Base-by-base conservation (phyloP, 2,797 vertebrate species). In the Gymnoscopelus microlampas region DNA sequence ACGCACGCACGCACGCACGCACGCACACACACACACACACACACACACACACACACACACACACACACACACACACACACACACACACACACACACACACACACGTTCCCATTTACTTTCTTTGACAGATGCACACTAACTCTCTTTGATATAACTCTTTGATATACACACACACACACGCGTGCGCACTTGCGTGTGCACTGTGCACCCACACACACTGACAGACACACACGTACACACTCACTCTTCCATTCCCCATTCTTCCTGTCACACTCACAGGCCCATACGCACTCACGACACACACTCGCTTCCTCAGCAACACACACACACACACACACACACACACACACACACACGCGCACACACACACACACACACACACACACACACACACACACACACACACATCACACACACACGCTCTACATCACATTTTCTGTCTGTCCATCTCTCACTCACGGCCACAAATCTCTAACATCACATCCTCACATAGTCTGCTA, bases 381-480 rank as follows among this genome's bases (percentile, higher is more conserved):
- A 87, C 89, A 70, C 79, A 71, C 87, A 87, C n/a, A n/a, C 14
- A 35, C 56, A 5, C n/a, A 9, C 47, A 15, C 87, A 87, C 90
- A 83, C 86, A 79, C 83, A 87, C 85, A 80, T n/a, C 79, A 80
- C 78, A 87, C 89, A 70, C 79, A 71, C 87, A 87, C 10, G 53
- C 82, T 85, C 66, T 14, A 24, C 47, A 29, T 23, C 26, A 13
- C 64, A 26, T 26, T 39, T 12, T 5, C 67, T 60, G 8, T 81
- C 83, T 87, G 83, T 85, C 81, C 80, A 76, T 82, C 81, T 78
- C 70, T 67, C 80, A 0, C 15, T 44, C 39, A 9, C 39, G 9
- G 8, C 39, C 39, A 44, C 2, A 44, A 10, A 44, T 44, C 39
- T 44, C 39, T 10, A 44, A 44, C 39, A 44, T 44, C 39, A 44